Conservation (phyloP, 2,797 vertebrate species). For the Potorous gilbertii region DNA sequence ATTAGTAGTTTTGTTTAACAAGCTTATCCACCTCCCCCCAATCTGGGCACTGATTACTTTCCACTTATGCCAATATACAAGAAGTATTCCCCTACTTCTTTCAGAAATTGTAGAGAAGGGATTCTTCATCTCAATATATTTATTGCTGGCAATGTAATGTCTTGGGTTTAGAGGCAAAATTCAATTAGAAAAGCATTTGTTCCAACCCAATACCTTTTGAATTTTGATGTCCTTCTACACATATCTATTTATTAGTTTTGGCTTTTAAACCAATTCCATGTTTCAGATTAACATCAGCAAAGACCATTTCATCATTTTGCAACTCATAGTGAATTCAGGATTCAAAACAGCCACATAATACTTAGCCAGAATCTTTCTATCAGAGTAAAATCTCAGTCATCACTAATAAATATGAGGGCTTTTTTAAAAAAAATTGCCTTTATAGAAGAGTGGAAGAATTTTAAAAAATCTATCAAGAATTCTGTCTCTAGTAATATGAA, state of each 20-base stretch:
- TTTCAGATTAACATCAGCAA: neutral
- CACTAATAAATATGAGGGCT: neutral
- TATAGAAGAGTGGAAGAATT: slow-evolving; percentile 50
- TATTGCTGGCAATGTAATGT: neutral
- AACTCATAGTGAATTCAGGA: neutral
- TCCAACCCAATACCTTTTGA: neutral
- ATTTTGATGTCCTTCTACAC: slow-evolving; percentile 5
- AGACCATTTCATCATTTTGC: neutral
- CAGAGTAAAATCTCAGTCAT: neutral
- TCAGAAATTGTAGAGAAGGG: neutral
- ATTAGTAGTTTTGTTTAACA: neutral
- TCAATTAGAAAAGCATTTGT: neutral
- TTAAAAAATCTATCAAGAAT: neutral
- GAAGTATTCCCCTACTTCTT: neutral
- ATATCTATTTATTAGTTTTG: slow-evolving; percentile 15
- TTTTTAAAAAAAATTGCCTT: slow-evolving; percentile 64
- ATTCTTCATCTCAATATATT: neutral
- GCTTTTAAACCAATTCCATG: slow-evolving; percentile 5
- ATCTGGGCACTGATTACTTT: neutral
- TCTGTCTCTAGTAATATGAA: neutral
- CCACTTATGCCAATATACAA: neutral
- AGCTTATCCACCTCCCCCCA: neutral
- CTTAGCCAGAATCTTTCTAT: neutral
- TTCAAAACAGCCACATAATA: neutral
- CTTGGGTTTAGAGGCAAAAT: neutral